Conservation (phyloP, 2,797 vertebrate genomes). For the Pyrrhura leucotis region DNA sequence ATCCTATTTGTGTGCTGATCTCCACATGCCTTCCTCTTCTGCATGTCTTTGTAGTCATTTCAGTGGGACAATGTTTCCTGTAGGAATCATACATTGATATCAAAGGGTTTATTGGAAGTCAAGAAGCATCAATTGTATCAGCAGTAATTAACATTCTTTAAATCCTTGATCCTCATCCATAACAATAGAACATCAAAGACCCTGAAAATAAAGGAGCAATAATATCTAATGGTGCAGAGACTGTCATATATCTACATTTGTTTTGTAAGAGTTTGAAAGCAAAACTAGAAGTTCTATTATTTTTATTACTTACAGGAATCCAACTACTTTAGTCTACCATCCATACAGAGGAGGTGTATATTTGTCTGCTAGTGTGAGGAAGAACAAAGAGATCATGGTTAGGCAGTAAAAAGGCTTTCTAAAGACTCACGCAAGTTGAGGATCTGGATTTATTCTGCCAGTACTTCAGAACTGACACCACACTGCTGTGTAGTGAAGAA, state of each 20-base stretch:
- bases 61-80: background rate
- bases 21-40: background rate
- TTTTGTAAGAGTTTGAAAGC: background rate
- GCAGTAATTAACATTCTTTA: constrained; percentile 7
- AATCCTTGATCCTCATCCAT: background rate
- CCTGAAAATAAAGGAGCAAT: background rate
- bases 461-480: background rate
- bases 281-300: background rate
- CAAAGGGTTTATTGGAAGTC: constrained; percentile 16
- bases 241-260: background rate
- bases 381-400: background rate
- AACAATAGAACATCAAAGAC: background rate
- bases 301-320: background rate
- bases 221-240: background rate
- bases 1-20: background rate
- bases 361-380: background rate
- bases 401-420: background rate
- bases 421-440: background rate
- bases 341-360: background rate
- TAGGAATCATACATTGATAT: background rate
- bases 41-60: background rate
- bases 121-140: background rate
- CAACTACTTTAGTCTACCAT: background rate
- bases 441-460: background rate
- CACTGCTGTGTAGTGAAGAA: background rate